Evolutionary conservation across 2,113 vertebrate species (phyloP), one percentile per base, ranked within the genome.

Genomic region (Malurus elegans): DNA sequence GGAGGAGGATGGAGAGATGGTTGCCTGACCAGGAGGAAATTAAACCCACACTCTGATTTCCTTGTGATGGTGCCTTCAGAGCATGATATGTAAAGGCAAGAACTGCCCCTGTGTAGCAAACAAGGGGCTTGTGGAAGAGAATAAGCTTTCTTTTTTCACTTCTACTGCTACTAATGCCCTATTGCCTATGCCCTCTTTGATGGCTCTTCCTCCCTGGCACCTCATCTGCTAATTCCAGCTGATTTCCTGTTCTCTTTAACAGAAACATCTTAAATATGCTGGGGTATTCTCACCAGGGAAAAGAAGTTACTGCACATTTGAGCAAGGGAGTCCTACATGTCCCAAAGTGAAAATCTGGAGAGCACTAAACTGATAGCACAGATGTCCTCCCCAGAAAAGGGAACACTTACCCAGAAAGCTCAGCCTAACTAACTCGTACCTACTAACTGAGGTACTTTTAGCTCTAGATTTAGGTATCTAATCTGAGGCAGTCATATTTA

Each of bases 271-370:
- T 31, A 61, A 29, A 6, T 62, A 48, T 0, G 0, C 31, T 92
- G 58, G 13, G 10, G 2, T 79, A 44, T 47, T 40, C 19, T 73
- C n/a, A 47, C 8, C 26, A 57, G 17, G 24, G 57, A 89, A 89
- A 89, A 51, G 23, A 31, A 31, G 17, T 7, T 56, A 10, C 4
- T 61, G 12, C 2, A 3, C 18, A 51, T 36, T 26, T 24, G 57
- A 66, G 20, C 11, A 45, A 23, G 18, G 29, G 9, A 74, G 2
- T 12, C 14, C 14, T 23, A 32, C 25, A 14, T 2, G 1, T 45
- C 14, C 19, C 9, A 38, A 1, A 0, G 0, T 25, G 42, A 70
- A 92, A 88, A 72, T 65, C 25, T 32, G 32, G 23, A 74, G 34
- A 92, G 62, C 8, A 6, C 2, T 44, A 17, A 54, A n/a, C 13